Base-by-base conservation (phyloP, 1,140 invertebrate genomes). In the Apocrypta bakeri region DNA sequence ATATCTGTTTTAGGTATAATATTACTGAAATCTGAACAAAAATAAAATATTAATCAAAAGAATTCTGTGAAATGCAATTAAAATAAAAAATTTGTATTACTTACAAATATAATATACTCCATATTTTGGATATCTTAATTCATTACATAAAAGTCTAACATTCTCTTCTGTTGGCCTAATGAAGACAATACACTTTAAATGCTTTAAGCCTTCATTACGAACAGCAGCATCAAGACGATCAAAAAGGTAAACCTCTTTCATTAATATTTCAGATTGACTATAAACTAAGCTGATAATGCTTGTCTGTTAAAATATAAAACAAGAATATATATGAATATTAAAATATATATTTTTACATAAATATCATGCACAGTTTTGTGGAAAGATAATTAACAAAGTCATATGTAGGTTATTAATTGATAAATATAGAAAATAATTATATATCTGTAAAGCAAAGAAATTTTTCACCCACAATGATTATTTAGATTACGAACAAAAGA, bases 231-330 rank as follows among this genome's bases (percentile, higher is more conserved):
- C 98, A 33, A 99, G 95, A 84, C 97, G 94, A 91, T 99, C 98
- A 92, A 99, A 98, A 64, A 99, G 91, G 91, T 98, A 99, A 0
- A 99, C 98, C 93, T 99, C 98, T 87, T 98, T 98, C 91, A 98
- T 97, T 71, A 99, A 93, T 89, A 99, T 99, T 92, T 99, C 98
- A n/a, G 98, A 99, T 89, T 99, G 98, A 82, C 98, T 96, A 92
- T 97, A 99, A 3, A 98, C 97, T 94, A 99, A 97, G 87, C 98
- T 99, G 0, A 99, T 96, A 82, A 99, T 97, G 87, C 97, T 97
- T 0, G 97, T 99, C 97, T 98, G 90, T 29, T 17, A 8, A 42
- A 85, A 80, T 6, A 56, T 14, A 56, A 21, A 6, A n/a, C 17
- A 56, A n/a, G n/a, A n/a, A 17, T n/a, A n/a, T n/a, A n/a, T n/a